Conservation (phyloP, 2,888 invertebrate species). For the Alcis repandata region DNA sequence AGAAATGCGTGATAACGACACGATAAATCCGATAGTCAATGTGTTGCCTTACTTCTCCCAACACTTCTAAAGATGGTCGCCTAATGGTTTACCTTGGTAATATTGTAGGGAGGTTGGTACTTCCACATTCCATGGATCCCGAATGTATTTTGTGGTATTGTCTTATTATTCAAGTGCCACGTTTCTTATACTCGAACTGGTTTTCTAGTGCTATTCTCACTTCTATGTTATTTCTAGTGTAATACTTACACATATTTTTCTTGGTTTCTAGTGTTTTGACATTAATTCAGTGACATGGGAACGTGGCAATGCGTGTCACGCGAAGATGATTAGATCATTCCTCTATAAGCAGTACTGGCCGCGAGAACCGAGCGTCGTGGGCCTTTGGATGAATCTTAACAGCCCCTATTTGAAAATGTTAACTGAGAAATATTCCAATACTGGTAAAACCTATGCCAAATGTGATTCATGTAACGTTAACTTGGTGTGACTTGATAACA, state of each 20-base stretch:
- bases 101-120: too few relatives aligned
- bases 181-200: not conserved
- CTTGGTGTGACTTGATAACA: too few relatives aligned
- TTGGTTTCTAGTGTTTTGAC: slow-evolving; percentile 69
- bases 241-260: not conserved
- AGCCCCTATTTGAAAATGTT: slow-evolving; percentile 66
- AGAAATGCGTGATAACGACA: too few relatives aligned
- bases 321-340: slow-evolving; percentile 75
- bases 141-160: too few relatives aligned
- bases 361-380: slow-evolving; percentile 81
- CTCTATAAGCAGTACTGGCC: slow-evolving; percentile 83
- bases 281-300: slow-evolving; percentile 64
- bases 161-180: too few relatives aligned
- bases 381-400: slow-evolving; percentile 73
- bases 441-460: slow-evolving; percentile 61
- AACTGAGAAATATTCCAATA: slow-evolving; percentile 65
- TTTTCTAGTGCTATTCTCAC: not conserved
- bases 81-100: too few relatives aligned
- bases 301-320: slow-evolving; percentile 72
- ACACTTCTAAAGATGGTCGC: too few relatives aligned
- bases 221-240: too few relatives aligned
- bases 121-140: too few relatives aligned
- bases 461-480: too few relatives aligned
- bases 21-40: too few relatives aligned
- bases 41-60: too few relatives aligned